Evolutionary conservation across 2,113 vertebrate genomes (phyloP), one percentile per base, ranked within the genome.

Genomic region (Galeopterus variegatus): DNA sequence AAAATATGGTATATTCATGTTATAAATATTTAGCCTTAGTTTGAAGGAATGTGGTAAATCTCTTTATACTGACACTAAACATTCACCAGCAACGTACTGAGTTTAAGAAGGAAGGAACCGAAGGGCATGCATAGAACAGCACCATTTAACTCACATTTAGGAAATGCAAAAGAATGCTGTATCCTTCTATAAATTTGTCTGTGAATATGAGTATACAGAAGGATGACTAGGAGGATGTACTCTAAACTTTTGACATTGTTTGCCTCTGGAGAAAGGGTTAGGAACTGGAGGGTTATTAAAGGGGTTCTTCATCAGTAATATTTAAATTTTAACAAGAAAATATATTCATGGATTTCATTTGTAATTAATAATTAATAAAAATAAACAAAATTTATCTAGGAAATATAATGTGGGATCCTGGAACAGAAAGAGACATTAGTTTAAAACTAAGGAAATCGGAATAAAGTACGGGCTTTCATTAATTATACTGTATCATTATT

Each of bases 281-380:
- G 36, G 45, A 72, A 50, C 9, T 14, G 23, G 6, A 62, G 19
- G 2, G 48, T 4, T 19, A 18, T 48, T 52, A 87, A n/a, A 64
- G n/a, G 45, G 50, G 41, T 86, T 80, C 9, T 73, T 75, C 79
- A 36, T 36, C 80, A 91, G 73, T 36, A 28, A 73, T 23, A 80
- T 80, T 86, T 36, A 86, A 72, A 67, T 56, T 65, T 72, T 72
- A 79, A 48, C 36, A 64, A 41, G 33, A 80, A 1, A 56, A 72
- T 45, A 92, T 73, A 56, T 64, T 62, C 45, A 45, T 31, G 19
- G 45, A 60, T 60, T 79, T 54, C 28, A 28, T 86, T 85, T 31
- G 17, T 62, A 62, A 86, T 69, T 76, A 91, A 80, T 76, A 52
- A 79, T 70, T 18, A 72, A 80, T 86, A 73, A 62, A 72, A 90